Conservation (phyloP, 2,113 vertebrate genomes). For the Corythaeola cristata region DNA sequence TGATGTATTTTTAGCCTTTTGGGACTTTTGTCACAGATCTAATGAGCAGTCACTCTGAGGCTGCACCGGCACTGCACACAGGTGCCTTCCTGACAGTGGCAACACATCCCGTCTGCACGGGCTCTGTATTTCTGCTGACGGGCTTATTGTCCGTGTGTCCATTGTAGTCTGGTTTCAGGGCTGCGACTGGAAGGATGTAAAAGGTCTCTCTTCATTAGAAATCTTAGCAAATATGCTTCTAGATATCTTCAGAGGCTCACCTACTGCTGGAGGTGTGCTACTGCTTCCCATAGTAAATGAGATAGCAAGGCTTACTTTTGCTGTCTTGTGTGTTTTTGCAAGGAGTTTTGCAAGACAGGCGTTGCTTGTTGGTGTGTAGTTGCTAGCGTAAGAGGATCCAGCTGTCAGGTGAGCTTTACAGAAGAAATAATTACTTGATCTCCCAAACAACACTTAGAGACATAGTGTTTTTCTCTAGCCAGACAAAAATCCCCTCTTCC, state of each 20-base stretch:
- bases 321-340: background rate
- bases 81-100: background rate
- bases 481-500: background rate
- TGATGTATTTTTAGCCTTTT: background rate
- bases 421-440: background rate
- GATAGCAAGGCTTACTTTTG: background rate
- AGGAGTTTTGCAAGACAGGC: background rate
- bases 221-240: background rate
- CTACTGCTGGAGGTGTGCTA: background rate
- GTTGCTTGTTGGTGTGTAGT: background rate
- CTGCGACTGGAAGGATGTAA: background rate
- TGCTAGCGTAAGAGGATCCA: background rate
- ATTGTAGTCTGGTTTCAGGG: background rate
- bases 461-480: background rate
- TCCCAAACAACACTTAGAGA: background rate
- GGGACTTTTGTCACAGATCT: background rate
- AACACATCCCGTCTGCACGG: background rate
- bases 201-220: background rate
- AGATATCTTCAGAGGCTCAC: background rate
- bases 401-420: background rate
- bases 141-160: background rate
- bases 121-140: background rate
- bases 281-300: background rate
- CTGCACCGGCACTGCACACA: background rate
- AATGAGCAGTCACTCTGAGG: background rate